phyloP scores from a whole-genome alignment of 2,888 invertebrate species.

The Acleris holmiana region DNA sequence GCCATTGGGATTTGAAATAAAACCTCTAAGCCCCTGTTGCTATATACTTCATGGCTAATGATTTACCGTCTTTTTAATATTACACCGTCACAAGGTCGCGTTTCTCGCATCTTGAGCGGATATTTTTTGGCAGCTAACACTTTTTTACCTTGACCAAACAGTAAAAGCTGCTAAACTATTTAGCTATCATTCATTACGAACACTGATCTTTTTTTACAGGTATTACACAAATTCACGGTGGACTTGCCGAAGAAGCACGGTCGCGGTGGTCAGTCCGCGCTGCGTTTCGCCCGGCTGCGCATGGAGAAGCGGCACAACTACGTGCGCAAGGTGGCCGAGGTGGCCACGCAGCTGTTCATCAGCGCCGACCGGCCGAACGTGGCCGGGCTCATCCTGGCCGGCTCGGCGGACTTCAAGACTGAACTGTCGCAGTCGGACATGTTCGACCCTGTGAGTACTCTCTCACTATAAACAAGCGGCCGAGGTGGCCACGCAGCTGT shows the following conservation, averaged over 20 bases:
- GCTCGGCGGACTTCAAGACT: conserved; percentile 99
- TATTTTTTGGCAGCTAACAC: no score
- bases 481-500: conserved; percentile 94
- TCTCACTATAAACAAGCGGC: conserved; percentile 82
- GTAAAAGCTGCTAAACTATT: no score
- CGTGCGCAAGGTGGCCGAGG: conserved; percentile 94
- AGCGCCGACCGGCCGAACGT: conserved; percentile 99
- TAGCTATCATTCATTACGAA: no score
- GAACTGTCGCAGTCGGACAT: conserved; percentile 99
- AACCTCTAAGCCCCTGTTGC: no score
- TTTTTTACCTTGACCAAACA: no score
- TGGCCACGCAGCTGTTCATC: conserved; percentile 97
- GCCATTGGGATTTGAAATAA: no score
- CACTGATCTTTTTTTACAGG: conserved; percentile 72
- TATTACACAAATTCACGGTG: conserved; percentile 98
- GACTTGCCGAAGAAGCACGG: conserved; percentile 99
- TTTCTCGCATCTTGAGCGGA: no score
- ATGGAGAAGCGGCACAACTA: conserved; percentile 99
- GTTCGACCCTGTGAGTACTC: conserved; percentile 98
- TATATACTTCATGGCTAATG: no score
- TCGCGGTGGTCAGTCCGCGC: conserved; percentile 99
- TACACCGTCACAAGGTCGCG: no score
- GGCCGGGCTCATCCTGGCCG: conserved; percentile 98
- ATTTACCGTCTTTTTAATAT: no score
- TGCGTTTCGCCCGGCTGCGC: conserved; percentile 99